Percentiles rank a stretch among this genome's conserved stretches.
These are phyloP conservation scores for Drosophila azteca DNA, from an alignment of 1,140 invertebrate species.

Conservation along the genomic window DNA sequence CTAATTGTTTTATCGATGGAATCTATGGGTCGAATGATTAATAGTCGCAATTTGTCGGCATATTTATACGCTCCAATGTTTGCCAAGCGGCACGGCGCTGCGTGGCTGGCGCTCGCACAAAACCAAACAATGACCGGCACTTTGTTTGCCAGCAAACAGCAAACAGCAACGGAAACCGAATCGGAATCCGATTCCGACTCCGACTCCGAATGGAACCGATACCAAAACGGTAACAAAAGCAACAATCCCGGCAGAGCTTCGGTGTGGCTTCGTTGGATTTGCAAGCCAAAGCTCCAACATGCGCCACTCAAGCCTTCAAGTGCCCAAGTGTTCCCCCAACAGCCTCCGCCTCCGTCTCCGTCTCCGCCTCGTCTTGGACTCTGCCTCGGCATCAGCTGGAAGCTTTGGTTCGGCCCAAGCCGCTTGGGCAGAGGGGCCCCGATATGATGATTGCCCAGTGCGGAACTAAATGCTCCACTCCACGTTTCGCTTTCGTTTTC, in stretches of 20 bases:
- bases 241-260: constrained; percentile 32
- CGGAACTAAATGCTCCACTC: constrained; percentile 66
- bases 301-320: constrained; percentile 73
- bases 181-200: constrained; percentile 22
- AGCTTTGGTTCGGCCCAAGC: constrained; percentile 59
- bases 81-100: constrained; percentile 40
- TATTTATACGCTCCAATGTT: constrained; percentile 79
- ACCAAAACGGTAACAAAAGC: constrained; percentile 43
- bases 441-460: constrained; percentile 39
- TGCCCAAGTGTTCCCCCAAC: constrained; percentile 37
- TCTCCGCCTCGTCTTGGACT: constrained; percentile 41
- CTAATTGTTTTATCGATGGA: constrained; percentile 76
- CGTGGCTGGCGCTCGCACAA: not conserved
- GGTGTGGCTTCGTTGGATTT: constrained; percentile 30
- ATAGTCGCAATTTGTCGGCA: constrained; percentile 78
- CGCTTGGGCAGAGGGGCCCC: constrained; percentile 22
- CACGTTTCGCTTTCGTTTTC: constrained; percentile 66
- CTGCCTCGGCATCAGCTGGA: constrained; percentile 10
- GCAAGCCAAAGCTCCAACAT: constrained; percentile 69
- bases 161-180: constrained; percentile 20
- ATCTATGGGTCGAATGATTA: constrained; percentile 81
- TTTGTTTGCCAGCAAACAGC: constrained; percentile 71
- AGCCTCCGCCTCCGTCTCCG: constrained; percentile 9
- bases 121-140: constrained; percentile 67
- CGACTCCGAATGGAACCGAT: constrained; percentile 13